phyloP scores from a whole-genome alignment of 2,888 invertebrate species.

The Hemithea aestivaria region DNA sequence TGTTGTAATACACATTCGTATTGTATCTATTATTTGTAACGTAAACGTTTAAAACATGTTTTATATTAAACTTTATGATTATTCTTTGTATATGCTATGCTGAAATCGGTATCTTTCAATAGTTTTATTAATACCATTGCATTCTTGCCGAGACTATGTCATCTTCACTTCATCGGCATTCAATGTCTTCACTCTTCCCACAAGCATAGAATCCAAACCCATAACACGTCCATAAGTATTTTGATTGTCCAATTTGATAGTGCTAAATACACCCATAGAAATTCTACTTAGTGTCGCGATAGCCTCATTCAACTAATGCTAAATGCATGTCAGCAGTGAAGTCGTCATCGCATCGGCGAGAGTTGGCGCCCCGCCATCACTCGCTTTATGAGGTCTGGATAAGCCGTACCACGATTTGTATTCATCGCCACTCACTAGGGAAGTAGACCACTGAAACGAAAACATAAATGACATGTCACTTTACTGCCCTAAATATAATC shows the following conservation, averaged over 20 bases:
- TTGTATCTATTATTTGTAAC: not conserved
- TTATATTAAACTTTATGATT: constrained; percentile 17
- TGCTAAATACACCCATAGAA: constrained; percentile 10
- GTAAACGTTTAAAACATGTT: constrained; percentile 10
- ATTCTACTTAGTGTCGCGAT: constrained; percentile 11
- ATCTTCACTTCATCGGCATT: constrained; percentile 8
- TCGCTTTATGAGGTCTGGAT: constrained; percentile 22
- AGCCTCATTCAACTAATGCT: constrained; percentile 20
- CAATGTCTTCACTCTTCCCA: not conserved
- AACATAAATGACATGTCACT: no score
- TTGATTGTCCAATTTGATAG: constrained; percentile 13
- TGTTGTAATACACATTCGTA: constrained; percentile 1
- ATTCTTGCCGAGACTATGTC: no score
- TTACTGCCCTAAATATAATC: no score
- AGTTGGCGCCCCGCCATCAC: constrained; percentile 22
- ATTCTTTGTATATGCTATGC: constrained; percentile 1
- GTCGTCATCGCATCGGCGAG: constrained; percentile 17
- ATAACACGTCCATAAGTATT: constrained; percentile 3
- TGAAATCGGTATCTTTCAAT: not conserved
- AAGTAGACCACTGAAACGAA: constrained; percentile 5
- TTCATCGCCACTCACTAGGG: constrained; percentile 17
- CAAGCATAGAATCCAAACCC: constrained; percentile 1
- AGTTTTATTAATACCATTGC: constrained; percentile 5
- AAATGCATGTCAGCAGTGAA: constrained; percentile 23
- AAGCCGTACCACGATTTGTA: constrained; percentile 22